A percentile compares a stretch with the other conserved stretches of the same genome.
These are phyloP conservation scores for Columbina picui DNA, from an alignment of 2,113 vertebrate species.

Conservation along the genomic window DNA sequence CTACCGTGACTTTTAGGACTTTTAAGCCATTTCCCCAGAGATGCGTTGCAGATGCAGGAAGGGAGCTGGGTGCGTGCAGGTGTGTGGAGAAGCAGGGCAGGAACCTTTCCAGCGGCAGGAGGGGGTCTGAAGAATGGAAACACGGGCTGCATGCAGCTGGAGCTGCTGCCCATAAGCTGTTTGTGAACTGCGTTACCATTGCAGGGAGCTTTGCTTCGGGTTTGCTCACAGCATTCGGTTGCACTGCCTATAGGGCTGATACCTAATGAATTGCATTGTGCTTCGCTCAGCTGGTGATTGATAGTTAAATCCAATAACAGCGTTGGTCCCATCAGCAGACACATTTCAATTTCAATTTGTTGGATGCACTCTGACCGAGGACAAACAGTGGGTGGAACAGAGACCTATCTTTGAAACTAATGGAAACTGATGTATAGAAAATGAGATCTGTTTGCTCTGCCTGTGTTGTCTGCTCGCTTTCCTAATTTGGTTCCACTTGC, in stretches of 20 bases:
- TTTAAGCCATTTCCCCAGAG: fast-evolving
- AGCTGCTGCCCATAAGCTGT: fast-evolving
- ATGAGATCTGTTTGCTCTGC: slow-evolving; percentile 7
- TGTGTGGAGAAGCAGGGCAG: neutral
- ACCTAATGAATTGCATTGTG: neutral
- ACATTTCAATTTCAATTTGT: neutral
- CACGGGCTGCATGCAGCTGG: fast-evolving
- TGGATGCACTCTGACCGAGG: neutral
- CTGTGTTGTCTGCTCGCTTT: neutral
- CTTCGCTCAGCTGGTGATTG: neutral
- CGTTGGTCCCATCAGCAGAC: neutral
- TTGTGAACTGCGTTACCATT: fast-evolving
- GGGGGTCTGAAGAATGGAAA: neutral
- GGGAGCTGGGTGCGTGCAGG: neutral
- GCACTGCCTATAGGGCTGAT: neutral
- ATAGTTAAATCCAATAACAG: neutral
- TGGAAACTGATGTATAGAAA: neutral
- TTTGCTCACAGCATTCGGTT: fast-evolving
- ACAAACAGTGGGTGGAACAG: neutral
- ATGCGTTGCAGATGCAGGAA: fast-evolving
- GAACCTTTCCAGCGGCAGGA: neutral
- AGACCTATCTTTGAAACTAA: slow-evolving; percentile 17
- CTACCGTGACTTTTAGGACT: fast-evolving
- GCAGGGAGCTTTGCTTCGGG: neutral
- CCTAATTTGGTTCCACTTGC: neutral